Conservation (phyloP, 2,888 invertebrate genomes). For the Eupithecia insigniata region DNA sequence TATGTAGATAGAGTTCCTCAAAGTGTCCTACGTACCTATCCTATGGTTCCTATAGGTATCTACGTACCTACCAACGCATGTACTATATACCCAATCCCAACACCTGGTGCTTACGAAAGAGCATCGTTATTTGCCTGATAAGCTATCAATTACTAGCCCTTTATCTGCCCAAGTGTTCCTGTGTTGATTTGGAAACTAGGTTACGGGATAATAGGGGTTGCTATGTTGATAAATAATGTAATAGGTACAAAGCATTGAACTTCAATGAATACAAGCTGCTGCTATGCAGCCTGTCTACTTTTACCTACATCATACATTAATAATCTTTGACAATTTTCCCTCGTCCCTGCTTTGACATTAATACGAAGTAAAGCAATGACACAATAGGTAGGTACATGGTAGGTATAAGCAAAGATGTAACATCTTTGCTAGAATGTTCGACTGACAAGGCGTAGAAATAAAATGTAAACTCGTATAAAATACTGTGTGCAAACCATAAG, state of each 20-base stretch:
- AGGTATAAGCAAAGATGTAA: too few species aligned
- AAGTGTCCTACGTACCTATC: too few species aligned
- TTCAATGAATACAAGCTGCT: neutral
- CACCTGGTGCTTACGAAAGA: slow-evolving; percentile 41
- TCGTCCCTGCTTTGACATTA: too few species aligned
- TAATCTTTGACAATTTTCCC: too few species aligned
- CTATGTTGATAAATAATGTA: neutral
- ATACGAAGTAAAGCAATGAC: too few species aligned
- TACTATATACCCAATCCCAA: slow-evolving; percentile 10
- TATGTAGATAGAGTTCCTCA: neutral
- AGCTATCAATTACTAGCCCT: slow-evolving; percentile 35
- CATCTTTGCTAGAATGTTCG: too few species aligned
- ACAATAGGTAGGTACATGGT: too few species aligned
- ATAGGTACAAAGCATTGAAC: too few species aligned
- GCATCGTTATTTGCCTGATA: slow-evolving; percentile 40
- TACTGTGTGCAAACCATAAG: too few species aligned
- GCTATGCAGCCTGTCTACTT: neutral
- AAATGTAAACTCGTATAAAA: too few species aligned
- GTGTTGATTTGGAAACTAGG: slow-evolving; percentile 34
- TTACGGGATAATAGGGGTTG: slow-evolving; percentile 33
- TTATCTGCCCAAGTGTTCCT: slow-evolving; percentile 30
- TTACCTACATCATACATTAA: too few species aligned
- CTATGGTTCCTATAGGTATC: neutral
- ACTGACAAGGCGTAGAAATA: too few species aligned
- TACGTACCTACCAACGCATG: neutral